These are phyloP conservation scores for Marmota flaviventris DNA, from an alignment of 2,113 vertebrate genomes.

Conservation along the genomic window DNA sequence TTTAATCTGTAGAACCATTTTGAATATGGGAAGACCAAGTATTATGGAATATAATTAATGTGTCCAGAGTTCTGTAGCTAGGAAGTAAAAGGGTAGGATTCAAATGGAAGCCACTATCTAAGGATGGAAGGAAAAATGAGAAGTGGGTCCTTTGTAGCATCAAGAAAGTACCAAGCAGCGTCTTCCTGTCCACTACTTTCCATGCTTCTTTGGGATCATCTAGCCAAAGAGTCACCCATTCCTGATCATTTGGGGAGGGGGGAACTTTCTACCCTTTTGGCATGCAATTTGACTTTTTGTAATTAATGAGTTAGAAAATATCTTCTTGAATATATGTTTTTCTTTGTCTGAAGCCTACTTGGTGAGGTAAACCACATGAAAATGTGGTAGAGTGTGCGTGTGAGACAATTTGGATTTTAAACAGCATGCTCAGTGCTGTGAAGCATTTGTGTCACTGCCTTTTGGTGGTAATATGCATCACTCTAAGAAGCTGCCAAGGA, in stretches of 20 bases:
- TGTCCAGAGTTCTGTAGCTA: background rate
- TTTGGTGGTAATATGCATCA: background rate
- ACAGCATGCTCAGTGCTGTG: background rate
- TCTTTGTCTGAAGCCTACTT: background rate
- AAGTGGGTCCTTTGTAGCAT: background rate
- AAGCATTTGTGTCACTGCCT: background rate
- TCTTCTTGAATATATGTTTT: background rate
- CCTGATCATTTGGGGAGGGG: background rate
- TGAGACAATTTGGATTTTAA: background rate
- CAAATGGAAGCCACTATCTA: background rate
- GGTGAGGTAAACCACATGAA: background rate
- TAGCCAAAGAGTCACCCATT: background rate
- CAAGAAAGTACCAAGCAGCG: background rate
- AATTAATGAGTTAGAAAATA: conserved; percentile 2
- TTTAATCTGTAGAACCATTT: conserved; percentile 7
- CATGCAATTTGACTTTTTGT: background rate
- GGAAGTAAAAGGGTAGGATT: background rate
- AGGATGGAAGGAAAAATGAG: background rate
- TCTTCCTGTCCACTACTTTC: background rate
- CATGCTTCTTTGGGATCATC: background rate
- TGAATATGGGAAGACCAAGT: conserved; percentile 7
- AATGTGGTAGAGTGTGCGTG: background rate
- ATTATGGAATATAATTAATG: background rate
- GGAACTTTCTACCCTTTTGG: background rate
- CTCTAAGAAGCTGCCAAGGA: conserved; percentile 57